phyloP scores from a whole-genome alignment of 1,140 invertebrate species.

The Drosophila leontia region DNA sequence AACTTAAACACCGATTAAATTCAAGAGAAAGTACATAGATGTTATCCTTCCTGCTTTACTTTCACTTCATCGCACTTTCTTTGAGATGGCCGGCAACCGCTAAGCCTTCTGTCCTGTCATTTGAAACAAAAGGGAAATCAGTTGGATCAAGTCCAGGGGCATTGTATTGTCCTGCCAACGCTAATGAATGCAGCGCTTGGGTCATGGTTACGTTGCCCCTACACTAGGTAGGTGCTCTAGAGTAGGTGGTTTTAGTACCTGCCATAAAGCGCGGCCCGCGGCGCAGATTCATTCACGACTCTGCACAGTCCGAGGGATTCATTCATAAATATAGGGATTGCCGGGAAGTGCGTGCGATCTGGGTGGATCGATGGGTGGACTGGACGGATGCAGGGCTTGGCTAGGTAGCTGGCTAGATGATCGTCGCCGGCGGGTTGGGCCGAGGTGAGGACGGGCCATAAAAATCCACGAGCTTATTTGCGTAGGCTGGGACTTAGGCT shows the following conservation, averaged over 20 bases:
- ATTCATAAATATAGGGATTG: conserved; percentile 71
- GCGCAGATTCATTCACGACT: conserved; percentile 64
- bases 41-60: not conserved
- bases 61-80: conserved; percentile 5
- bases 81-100: not conserved
- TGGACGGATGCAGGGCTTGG: conserved; percentile 8
- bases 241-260: conserved; percentile 68
- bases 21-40: not conserved
- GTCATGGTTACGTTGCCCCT: conserved; percentile 7
- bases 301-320: conserved; percentile 42
- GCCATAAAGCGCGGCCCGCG: conserved; percentile 50
- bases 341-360: conserved; percentile 26
- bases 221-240: conserved; percentile 40
- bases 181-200: conserved; percentile 71
- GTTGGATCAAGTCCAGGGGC: conserved; percentile 70
- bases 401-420: conserved; percentile 21
- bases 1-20: not conserved
- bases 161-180: conserved; percentile 71
- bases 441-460: conserved; percentile 36
- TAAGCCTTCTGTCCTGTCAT: conserved; percentile 70
- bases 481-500: conserved; percentile 72
- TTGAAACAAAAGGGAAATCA: conserved; percentile 78
- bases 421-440: conserved; percentile 1
- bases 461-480: conserved; percentile 75
- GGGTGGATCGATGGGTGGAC: conserved; percentile 31